phyloP scores from a whole-genome alignment of 1,140 invertebrate species.

The Ceratina calcarata region DNA sequence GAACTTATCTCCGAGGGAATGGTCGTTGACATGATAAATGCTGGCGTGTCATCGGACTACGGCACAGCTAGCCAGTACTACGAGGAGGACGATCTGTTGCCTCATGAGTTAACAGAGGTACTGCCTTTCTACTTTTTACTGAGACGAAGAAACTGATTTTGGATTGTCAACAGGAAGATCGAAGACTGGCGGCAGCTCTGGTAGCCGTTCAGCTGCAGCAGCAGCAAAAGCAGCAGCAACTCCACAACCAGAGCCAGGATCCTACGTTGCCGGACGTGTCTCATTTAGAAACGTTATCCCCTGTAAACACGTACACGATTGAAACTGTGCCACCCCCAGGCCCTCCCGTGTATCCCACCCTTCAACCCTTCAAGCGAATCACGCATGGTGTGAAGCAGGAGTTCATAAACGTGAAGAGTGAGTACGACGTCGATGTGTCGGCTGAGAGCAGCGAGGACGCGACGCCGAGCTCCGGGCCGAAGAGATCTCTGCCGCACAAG shows the following conservation, averaged over 20 bases:
- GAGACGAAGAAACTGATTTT: conserved; percentile 10
- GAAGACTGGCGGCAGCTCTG: conserved; percentile 80
- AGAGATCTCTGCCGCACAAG: conserved; percentile 80
- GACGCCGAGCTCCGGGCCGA: conserved; percentile 73
- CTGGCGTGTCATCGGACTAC: conserved; percentile 75
- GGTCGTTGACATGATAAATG: conserved; percentile 79
- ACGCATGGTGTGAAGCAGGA: conserved; percentile 75
- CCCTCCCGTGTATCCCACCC: conserved; percentile 64
- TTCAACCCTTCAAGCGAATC: conserved; percentile 72
- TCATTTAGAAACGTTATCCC: conserved; percentile 70
- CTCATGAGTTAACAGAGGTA: conserved; percentile 78
- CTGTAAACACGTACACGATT: conserved; percentile 75
- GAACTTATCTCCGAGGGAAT: conserved; percentile 79
- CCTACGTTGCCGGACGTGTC: conserved; percentile 72
- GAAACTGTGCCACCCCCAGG: conserved; percentile 73
- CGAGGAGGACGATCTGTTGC: conserved; percentile 77
- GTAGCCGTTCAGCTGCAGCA: conserved; percentile 81
- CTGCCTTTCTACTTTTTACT: conserved; percentile 5
- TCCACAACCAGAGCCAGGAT: conserved; percentile 70
- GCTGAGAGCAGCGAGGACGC: conserved; percentile 75
- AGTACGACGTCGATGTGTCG: conserved; percentile 75
- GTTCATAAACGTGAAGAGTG: conserved; percentile 76
- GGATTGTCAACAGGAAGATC: conserved; percentile 75
- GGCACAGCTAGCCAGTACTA: conserved; percentile 77
- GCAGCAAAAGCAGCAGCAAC: conserved; percentile 79